These are phyloP conservation scores for Chaetophractus vellerosus DNA, from an alignment of 2,797 vertebrate species.

Conservation along the genomic window DNA sequence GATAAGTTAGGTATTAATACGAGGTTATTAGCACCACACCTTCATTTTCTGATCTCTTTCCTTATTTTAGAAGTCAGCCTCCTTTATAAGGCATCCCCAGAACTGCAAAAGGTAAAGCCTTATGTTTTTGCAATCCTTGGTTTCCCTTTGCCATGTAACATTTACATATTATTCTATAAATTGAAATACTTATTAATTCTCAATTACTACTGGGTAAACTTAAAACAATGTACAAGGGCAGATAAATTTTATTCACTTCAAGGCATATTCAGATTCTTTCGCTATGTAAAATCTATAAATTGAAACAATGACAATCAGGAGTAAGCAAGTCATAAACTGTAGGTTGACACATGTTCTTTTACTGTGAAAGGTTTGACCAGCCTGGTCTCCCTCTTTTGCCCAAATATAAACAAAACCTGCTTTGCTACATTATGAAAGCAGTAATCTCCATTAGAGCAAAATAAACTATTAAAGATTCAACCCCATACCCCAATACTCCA, in stretches of 20 bases:
- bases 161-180: neutral
- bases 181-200: neutral
- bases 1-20: constrained; percentile 44
- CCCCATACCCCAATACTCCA: neutral
- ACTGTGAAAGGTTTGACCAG: neutral
- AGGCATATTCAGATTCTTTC: neutral
- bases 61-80: constrained; percentile 3
- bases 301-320: neutral
- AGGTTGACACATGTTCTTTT: neutral
- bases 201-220: neutral
- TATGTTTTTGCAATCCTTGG: neutral
- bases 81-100: neutral
- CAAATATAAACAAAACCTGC: constrained; percentile 23
- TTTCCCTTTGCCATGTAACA: neutral
- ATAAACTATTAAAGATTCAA: neutral
- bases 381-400: neutral
- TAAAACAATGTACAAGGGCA: neutral
- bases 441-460: neutral
- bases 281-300: neutral
- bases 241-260: constrained; percentile 34
- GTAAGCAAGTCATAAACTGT: neutral
- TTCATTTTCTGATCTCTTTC: neutral
- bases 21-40: neutral
- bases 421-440: neutral
- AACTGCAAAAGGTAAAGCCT: constrained; percentile 22